Evolutionary conservation across 2,113 vertebrate species (phyloP).

Genomic region (Limnothrissa miodon): DNA sequence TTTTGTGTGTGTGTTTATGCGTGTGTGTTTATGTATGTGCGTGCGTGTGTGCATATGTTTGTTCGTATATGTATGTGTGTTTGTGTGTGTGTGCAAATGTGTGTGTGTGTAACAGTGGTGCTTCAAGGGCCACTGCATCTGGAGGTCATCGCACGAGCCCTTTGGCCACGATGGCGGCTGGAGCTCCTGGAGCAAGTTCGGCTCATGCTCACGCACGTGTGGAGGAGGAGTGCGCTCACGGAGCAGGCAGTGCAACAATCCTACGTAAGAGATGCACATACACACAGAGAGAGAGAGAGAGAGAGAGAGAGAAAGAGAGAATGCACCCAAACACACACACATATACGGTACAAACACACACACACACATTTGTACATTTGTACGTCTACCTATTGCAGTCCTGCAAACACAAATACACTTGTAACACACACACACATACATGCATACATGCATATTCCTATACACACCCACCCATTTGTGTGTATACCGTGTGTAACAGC

Average conservation of each 20-base stretch:
- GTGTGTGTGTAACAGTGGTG: constrained; percentile 81
- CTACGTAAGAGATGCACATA: constrained; percentile 73
- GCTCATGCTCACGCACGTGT: constrained; percentile 90
- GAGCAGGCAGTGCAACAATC: constrained; percentile 86
- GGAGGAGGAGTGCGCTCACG: constrained; percentile 88
- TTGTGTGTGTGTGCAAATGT: constrained; percentile 37
- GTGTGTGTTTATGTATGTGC: too few species aligned
- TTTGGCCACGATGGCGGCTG: constrained; percentile 92
- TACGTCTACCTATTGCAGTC: too few species aligned
- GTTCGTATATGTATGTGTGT: too few species aligned
- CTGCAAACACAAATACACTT: neutral
- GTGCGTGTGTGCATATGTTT: too few species aligned
- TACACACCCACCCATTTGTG: neutral
- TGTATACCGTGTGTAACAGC: neutral
- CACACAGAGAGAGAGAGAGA: too few species aligned
- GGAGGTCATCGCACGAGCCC: constrained; percentile 85
- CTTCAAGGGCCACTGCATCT: constrained; percentile 98
- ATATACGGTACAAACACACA: neutral
- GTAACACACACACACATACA: neutral
- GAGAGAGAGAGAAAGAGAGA: too few species aligned
- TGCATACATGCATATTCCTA: neutral
- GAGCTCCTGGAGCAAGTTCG: constrained; percentile 90
- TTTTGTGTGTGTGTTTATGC: too few species aligned
- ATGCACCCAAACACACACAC: neutral
- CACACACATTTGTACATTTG: neutral